These are phyloP conservation scores for Epirrhoe alternata DNA, from an alignment of 2,888 invertebrate species.

Conservation along the genomic window DNA sequence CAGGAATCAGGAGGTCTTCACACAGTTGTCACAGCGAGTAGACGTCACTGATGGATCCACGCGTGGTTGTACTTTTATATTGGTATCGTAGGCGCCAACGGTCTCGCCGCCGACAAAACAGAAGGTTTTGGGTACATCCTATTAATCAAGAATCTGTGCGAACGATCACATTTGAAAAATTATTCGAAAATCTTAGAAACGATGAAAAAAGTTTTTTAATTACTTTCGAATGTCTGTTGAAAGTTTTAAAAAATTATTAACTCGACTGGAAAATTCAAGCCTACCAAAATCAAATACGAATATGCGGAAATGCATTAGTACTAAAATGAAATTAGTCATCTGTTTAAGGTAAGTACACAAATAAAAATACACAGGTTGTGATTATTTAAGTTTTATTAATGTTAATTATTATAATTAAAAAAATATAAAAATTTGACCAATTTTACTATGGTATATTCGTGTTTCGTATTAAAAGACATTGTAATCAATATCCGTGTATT, in stretches of 20 bases:
- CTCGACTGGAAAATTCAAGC: conserved; percentile 42
- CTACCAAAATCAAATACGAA: conserved; percentile 44
- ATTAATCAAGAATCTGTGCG: conserved; percentile 43
- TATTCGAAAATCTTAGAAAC: conserved; percentile 39
- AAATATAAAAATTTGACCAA: conserved; percentile 27
- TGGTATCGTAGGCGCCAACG: conserved; percentile 22
- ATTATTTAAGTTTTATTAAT: conserved; percentile 43
- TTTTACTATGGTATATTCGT: conserved; percentile 33
- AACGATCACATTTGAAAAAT: conserved; percentile 39
- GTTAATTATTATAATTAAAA: conserved; percentile 32
- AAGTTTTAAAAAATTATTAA: conserved; percentile 41
- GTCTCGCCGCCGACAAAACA: conserved; percentile 21
- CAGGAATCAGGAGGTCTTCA: no score
- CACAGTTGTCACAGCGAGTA: conserved; percentile 43
- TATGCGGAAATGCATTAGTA: conserved; percentile 42
- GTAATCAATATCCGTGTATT: conserved; percentile 35
- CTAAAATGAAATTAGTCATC: conserved; percentile 44
- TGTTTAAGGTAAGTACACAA: conserved; percentile 44
- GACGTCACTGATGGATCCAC: conserved; percentile 7
- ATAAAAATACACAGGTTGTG: conserved; percentile 35
- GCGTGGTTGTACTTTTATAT: conserved; percentile 1
- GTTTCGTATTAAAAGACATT: conserved; percentile 34
- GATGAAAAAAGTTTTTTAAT: conserved; percentile 36
- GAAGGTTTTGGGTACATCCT: conserved; percentile 41
- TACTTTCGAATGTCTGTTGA: conserved; percentile 42